A percentile compares a stretch with the other conserved stretches of the same genome.
Evolutionary conservation across 1,140 invertebrate species (phyloP).

Genomic region (Zaprionus camerounensis): DNA sequence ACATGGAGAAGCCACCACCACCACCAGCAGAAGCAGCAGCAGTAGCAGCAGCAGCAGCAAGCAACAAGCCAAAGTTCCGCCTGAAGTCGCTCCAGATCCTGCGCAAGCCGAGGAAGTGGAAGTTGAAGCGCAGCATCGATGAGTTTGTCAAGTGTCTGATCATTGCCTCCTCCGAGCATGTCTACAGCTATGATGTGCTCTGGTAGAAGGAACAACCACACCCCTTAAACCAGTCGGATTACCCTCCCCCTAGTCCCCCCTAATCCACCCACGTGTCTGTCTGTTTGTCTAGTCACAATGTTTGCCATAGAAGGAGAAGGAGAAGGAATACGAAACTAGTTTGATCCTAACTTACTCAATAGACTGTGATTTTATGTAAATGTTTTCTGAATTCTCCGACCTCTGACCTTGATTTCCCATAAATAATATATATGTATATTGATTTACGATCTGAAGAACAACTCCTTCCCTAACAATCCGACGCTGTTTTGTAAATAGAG

Average conservation of each 20-base stretch:
- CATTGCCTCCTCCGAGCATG: constrained; percentile 71
- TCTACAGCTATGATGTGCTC: constrained; percentile 71
- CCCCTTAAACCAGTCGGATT: neutral
- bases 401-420: neutral
- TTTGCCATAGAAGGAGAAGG: constrained; percentile 48
- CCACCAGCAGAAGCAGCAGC: neutral
- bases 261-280: constrained; percentile 9
- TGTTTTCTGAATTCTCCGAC: constrained; percentile 20
- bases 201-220: constrained; percentile 52
- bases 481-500: constrained; percentile 36
- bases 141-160: constrained; percentile 72
- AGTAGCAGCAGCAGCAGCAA: neutral
- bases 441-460: neutral
- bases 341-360: constrained; percentile 39
- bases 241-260: neutral
- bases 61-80: neutral
- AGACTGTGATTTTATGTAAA: constrained; percentile 57
- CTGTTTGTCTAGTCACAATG: constrained; percentile 66
- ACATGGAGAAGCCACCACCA: constrained; percentile 12
- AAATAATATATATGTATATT: neutral
- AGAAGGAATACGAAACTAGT: constrained; percentile 1
- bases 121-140: constrained; percentile 59
- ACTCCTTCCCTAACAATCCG: neutral
- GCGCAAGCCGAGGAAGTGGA: constrained; percentile 63
- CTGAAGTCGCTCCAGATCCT: constrained; percentile 50